Evolutionary conservation across 2,888 invertebrate genomes (phyloP).

Genomic region (Drosophila setosimentum): DNA sequence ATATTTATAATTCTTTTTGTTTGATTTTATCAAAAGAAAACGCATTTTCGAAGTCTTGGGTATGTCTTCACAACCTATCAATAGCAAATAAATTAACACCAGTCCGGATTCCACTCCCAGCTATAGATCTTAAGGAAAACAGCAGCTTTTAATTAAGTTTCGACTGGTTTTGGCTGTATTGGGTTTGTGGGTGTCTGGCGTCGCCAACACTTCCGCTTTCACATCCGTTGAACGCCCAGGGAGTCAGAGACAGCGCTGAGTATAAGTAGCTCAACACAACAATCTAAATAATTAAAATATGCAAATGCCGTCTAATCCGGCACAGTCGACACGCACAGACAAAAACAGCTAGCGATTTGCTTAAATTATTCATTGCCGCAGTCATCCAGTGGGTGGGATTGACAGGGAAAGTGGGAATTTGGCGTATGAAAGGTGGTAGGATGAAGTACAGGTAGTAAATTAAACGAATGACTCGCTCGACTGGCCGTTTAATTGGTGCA

Average conservation of each 20-base stretch:
- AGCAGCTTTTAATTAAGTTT: slow-evolving; percentile 78
- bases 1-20: not conserved
- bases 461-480: slow-evolving; percentile 77
- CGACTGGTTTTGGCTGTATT: slow-evolving; percentile 36
- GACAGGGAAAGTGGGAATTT: not conserved
- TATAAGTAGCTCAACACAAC: slow-evolving; percentile 74
- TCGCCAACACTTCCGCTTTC: slow-evolving; percentile 60
- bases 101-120: not conserved
- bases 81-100: slow-evolving; percentile 1
- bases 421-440: not conserved
- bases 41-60: not conserved
- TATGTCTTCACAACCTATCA: not conserved
- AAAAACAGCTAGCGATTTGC: slow-evolving; percentile 75
- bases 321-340: slow-evolving; percentile 74
- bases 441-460: slow-evolving; percentile 73
- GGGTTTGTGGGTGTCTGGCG: slow-evolving; percentile 39
- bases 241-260: slow-evolving; percentile 20
- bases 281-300: slow-evolving; percentile 85
- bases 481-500: slow-evolving; percentile 60
- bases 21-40: not conserved
- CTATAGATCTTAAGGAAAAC: slow-evolving; percentile 31
- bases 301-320: slow-evolving; percentile 83
- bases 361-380: slow-evolving; percentile 83
- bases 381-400: slow-evolving; percentile 37
- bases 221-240: slow-evolving; percentile 11